These are phyloP conservation scores for Nysson spinosus DNA, from an alignment of 2,888 invertebrate species.

Conservation along the genomic window DNA sequence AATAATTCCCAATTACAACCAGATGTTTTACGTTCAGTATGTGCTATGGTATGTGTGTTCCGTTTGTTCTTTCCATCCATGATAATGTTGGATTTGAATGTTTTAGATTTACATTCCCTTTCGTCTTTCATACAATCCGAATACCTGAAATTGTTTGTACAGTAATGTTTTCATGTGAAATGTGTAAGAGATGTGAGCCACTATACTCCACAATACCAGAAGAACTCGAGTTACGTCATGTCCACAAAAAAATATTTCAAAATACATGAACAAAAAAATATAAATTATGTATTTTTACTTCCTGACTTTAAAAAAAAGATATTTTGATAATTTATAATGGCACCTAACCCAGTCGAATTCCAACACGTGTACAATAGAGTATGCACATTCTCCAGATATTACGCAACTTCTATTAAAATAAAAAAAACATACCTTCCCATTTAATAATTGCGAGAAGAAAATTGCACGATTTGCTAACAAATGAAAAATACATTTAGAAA, in stretches of 20 bases:
- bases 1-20: conserved; percentile 72
- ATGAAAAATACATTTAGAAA: conserved; percentile 17
- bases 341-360: neutral
- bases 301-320: too few species aligned
- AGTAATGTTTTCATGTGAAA: neutral
- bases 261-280: neutral
- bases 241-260: too few species aligned
- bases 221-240: too few species aligned
- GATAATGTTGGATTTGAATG: neutral
- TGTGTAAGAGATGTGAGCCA: too few species aligned
- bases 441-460: neutral
- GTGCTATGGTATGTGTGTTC: neutral
- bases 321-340: neutral
- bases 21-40: conserved; percentile 42
- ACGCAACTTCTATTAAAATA: neutral
- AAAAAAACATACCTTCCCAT: neutral
- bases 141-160: conserved; percentile 3
- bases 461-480: neutral
- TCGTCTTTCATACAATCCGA: neutral
- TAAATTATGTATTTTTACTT: too few species aligned
- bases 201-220: too few species aligned
- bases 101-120: conserved; percentile 8
- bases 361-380: neutral
- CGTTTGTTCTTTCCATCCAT: conserved; percentile 11
- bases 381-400: neutral